Conservation (phyloP, 92 coral and sea anemone genomes). For the Porites divaricata region DNA sequence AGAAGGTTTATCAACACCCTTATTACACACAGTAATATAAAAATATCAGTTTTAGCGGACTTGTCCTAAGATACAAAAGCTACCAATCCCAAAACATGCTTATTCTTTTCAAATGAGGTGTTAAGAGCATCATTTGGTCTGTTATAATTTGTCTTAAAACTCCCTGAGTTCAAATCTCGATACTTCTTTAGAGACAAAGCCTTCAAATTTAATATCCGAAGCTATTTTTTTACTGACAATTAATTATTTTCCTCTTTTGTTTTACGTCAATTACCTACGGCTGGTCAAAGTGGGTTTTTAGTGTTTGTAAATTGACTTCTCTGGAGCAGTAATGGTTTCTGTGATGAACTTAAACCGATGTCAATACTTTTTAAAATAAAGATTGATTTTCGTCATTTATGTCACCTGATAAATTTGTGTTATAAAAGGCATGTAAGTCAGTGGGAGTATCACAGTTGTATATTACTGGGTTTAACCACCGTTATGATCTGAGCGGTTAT, state of each 20-base stretch:
- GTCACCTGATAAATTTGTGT: too few species aligned
- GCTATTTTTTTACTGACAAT: constrained; percentile 5
- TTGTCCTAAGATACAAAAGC: not conserved
- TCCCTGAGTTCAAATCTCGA: not conserved
- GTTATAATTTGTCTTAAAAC: not conserved
- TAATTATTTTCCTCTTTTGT: constrained; percentile 34
- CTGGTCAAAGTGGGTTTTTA: constrained; percentile 13
- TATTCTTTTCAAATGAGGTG: too few species aligned
- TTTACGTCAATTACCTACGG: constrained; percentile 1
- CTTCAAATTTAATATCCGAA: constrained; percentile 14
- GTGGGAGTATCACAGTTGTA: too few species aligned
- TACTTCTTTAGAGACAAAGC: not conserved
- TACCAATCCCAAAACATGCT: not conserved
- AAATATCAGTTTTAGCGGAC: constrained; percentile 14
- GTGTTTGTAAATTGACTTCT: constrained; percentile 17
- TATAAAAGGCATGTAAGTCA: too few species aligned
- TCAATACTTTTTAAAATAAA: not conserved
- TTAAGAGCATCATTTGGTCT: too few species aligned
- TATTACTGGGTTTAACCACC: too few species aligned
- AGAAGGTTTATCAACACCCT: constrained; percentile 7
- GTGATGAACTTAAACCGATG: constrained; percentile 2
- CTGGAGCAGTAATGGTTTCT: not conserved
- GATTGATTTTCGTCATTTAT: not conserved
- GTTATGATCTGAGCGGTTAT: too few species aligned
- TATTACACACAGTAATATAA: constrained; percentile 8